Base-by-base conservation (phyloP, 2,797 vertebrate species). In the Danio albolineatus region DNA sequence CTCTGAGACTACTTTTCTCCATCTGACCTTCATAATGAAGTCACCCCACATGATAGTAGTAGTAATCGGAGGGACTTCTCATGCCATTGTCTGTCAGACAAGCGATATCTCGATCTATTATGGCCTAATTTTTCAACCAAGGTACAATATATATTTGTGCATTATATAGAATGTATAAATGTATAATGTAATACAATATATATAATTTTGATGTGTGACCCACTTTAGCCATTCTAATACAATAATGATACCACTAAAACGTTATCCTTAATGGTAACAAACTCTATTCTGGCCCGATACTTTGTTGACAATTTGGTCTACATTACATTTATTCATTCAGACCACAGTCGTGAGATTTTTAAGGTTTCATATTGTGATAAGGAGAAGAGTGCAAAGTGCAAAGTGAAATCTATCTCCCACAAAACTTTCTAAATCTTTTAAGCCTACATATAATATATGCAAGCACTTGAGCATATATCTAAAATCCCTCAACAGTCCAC, bases 1-100 rank as follows among this genome's bases (percentile, higher is more conserved):
- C 86, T 85, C 65, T 4, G 85, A 87, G 91, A 88, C 79, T 85
- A 28, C 36, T 80, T 82, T 80, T 51, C 81, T 77, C 41, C 57
- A 71, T 73, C 39, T 89, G 89, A 91, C 90, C 89, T 93, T 92
- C 88, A 88, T 88, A 87, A 61, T 28, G 46, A 79, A 74, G 84
- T 82, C 79, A 57, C 82, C 82, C 56, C 78, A 84, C 70, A 77
- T 83, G 81, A 88, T 67, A 82, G 77, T 76, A 60, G 78, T 44
- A 80, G 53, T 83, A 59, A 81, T 56, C 73, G 67, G 80, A 82
- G 85, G 5, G 17, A 19, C 65, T 80, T 28, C 53, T 61, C 9
- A 70, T 78, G 48, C 51, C 62, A 67, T 57, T 77, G 36, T 76
- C 36, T 41, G 57, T 75, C 36, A 64, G n/a, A 49, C 44, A 53